These are phyloP conservation scores for Okamejei kenojei DNA, from an alignment of 2,797 vertebrate species.

Conservation along the genomic window DNA sequence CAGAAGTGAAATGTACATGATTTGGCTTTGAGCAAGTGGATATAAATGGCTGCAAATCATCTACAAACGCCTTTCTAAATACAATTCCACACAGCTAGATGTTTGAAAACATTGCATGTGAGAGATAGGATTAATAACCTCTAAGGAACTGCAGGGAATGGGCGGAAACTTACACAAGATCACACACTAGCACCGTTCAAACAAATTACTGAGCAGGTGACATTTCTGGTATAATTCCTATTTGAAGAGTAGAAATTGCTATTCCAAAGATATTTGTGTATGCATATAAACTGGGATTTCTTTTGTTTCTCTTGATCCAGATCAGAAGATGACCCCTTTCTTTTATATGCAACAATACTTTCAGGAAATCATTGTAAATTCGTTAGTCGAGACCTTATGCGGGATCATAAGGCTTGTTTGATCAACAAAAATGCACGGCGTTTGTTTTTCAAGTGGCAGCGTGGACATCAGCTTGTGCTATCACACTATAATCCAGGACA, in stretches of 20 bases:
- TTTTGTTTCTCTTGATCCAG: slow-evolving; percentile 54
- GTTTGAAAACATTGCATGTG: neutral
- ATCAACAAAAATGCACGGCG: slow-evolving; percentile 56
- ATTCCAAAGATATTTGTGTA: neutral
- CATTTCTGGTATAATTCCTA: neutral
- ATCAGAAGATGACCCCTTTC: slow-evolving; percentile 87
- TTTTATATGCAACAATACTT: slow-evolving; percentile 80
- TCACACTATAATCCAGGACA: slow-evolving; percentile 44
- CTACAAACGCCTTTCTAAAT: neutral
- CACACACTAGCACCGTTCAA: no score
- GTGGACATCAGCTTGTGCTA: slow-evolving; percentile 78
- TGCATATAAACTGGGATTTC: neutral
- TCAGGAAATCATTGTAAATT: slow-evolving; percentile 85
- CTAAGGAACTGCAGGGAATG: neutral
- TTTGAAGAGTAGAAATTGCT: neutral
- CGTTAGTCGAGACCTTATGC: slow-evolving; percentile 81
- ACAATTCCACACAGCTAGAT: neutral
- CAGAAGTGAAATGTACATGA: neutral
- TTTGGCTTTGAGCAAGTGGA: neutral
- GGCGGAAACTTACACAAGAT: neutral
- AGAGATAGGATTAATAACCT: neutral
- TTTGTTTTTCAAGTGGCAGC: slow-evolving; percentile 96
- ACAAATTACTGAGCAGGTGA: neutral
- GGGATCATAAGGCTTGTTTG: slow-evolving; percentile 91
- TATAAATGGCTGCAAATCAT: neutral